Evolutionary conservation across 1,140 invertebrate genomes (phyloP), one percentile per base, ranked within the genome.

Genomic region (Nomia melanderi): DNA sequence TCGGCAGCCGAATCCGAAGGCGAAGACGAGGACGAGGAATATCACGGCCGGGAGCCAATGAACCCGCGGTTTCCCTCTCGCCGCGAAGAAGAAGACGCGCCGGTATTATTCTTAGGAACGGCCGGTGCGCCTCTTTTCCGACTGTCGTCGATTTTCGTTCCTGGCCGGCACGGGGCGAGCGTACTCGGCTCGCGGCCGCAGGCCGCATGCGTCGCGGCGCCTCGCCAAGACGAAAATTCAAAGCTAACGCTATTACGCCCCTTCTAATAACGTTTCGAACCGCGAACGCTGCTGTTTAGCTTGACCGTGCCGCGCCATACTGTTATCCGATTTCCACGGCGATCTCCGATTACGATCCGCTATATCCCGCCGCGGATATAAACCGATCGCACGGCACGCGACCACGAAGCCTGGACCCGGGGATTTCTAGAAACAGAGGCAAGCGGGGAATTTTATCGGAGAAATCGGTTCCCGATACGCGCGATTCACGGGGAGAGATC

Each of bases 301-400:
- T 91, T 88, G 87, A 89, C 86, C 79, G 91, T 91, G 88, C 88
- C 90, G 90, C 90, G 90, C 87, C 87, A 86, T 87, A 88, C 72
- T 88, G 84, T 90, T 90, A 59, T 87, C 79, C 83, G 81, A 86
- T 79, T 41, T n/a, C 27, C 50, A 74, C 44, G 29, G 65, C 63
- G 44, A 39, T 53, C 53, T 56, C 53, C n/a, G n/a, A n/a, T n/a
- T n/a, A n/a, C n/a, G n/a, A n/a, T n/a, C n/a, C n/a, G n/a, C n/a
- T n/a, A n/a, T n/a, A n/a, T n/a, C n/a, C n/a, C n/a, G n/a, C n/a
- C n/a, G n/a, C n/a, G n/a, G n/a, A n/a, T n/a, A n/a, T n/a, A n/a
- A n/a, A n/a, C n/a, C n/a, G n/a, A n/a, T n/a, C n/a, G n/a, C n/a
- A n/a, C n/a, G n/a, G n/a, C n/a, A n/a, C n/a, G n/a, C n/a, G n/a